phyloP scores from a whole-genome alignment of 2,113 vertebrate genomes.

The Aramus guarauna region DNA sequence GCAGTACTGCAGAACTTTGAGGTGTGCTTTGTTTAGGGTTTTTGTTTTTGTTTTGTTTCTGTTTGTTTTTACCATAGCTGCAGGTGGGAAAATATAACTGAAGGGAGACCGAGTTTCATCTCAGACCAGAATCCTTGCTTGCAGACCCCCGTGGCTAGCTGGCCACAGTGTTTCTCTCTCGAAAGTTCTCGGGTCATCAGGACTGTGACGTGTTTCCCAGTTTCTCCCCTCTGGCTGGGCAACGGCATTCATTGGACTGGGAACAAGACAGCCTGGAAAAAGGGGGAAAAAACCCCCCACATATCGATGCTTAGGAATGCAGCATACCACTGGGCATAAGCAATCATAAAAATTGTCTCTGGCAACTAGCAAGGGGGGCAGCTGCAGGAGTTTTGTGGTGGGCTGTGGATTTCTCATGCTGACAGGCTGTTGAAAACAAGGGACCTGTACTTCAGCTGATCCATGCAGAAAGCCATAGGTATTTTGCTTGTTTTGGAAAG shows the following conservation, averaged over 20 bases:
- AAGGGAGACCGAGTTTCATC: background rate
- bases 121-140: rapidly evolving
- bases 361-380: background rate
- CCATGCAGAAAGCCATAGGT: background rate
- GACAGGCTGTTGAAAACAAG: background rate
- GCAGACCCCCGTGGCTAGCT: background rate
- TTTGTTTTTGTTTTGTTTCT: background rate
- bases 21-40: background rate
- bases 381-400: background rate
- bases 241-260: background rate
- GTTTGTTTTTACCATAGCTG: background rate
- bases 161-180: background rate
- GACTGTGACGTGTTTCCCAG: background rate
- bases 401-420: background rate
- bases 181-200: background rate
- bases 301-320: background rate
- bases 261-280: background rate
- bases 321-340: background rate
- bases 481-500: background rate
- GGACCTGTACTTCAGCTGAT: background rate
- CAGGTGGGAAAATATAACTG: background rate
- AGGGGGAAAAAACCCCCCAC: background rate
- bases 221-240: background rate
- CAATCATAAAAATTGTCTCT: background rate
- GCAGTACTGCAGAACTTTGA: background rate